Evolutionary conservation across 2,888 invertebrate genomes (phyloP).

Genomic region (Nephrotoma guestfalica): DNA sequence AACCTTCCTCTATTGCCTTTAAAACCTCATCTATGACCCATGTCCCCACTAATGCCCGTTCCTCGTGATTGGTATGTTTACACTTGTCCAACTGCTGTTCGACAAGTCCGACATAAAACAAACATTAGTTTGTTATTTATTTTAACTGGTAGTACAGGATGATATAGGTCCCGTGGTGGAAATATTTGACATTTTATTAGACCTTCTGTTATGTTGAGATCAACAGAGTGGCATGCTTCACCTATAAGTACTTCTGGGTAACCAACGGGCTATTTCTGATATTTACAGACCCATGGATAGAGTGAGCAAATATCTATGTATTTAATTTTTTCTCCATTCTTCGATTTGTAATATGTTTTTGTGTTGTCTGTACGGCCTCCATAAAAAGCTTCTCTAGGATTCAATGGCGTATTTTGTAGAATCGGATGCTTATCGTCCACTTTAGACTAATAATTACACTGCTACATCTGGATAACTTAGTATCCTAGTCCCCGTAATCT

Average conservation of each 20-base stretch:
- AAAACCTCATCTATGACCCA: not conserved
- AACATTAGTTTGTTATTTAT: not conserved
- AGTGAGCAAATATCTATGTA: not conserved
- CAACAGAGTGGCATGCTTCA: not conserved
- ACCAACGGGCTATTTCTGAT: not conserved
- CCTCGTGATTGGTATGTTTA: not conserved
- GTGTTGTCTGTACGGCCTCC: not conserved
- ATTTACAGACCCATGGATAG: not conserved
- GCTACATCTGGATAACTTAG: not conserved
- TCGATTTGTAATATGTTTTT: not conserved
- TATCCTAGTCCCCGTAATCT: not conserved
- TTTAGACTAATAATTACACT: not conserved
- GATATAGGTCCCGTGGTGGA: not conserved
- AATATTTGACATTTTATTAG: not conserved
- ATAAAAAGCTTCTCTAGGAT: not conserved
- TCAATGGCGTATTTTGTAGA: not conserved
- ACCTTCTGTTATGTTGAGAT: not conserved
- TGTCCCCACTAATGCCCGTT: not conserved
- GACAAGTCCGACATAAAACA: not conserved
- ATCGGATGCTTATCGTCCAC: not conserved
- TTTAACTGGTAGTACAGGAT: not conserved
- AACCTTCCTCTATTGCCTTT: not conserved
- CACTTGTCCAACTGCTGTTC: not conserved
- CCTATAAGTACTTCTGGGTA: not conserved
- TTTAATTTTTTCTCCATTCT: not conserved